phyloP scores from a whole-genome alignment of 2,113 vertebrate genomes.

The Corythaixoides concolor region DNA sequence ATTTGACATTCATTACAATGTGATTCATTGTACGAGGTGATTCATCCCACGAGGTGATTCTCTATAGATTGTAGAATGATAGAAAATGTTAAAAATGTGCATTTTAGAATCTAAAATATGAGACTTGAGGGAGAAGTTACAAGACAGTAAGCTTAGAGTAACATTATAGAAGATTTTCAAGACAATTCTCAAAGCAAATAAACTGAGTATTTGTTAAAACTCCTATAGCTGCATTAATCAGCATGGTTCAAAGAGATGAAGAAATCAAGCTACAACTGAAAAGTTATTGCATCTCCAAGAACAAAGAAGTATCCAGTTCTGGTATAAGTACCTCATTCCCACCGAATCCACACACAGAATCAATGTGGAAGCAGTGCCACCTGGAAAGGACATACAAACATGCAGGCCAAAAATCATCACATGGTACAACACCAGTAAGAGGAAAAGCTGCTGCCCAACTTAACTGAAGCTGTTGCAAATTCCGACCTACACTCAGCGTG shows the following conservation, averaged over 20 bases:
- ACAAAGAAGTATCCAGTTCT: neutral
- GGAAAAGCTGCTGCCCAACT: neutral
- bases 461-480: neutral
- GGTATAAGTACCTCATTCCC: neutral
- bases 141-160: neutral
- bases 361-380: neutral
- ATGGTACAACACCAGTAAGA: neutral
- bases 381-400: neutral
- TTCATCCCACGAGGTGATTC: neutral
- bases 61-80: neutral
- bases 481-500: neutral
- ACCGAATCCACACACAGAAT: neutral
- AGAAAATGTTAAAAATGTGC: neutral
- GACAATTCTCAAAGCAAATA: neutral
- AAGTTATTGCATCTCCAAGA: constrained; percentile 40
- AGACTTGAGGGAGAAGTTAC: neutral
- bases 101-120: neutral
- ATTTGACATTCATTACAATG: neutral
- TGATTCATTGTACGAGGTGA: neutral
- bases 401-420: neutral
- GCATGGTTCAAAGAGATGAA: neutral
- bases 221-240: neutral
- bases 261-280: neutral
- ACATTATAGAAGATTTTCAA: neutral
- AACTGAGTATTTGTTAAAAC: neutral